Evolutionary conservation across 2,797 vertebrate species (phyloP), one percentile per base, ranked within the genome.

Genomic region (Chiroxiphia lanceolata): DNA sequence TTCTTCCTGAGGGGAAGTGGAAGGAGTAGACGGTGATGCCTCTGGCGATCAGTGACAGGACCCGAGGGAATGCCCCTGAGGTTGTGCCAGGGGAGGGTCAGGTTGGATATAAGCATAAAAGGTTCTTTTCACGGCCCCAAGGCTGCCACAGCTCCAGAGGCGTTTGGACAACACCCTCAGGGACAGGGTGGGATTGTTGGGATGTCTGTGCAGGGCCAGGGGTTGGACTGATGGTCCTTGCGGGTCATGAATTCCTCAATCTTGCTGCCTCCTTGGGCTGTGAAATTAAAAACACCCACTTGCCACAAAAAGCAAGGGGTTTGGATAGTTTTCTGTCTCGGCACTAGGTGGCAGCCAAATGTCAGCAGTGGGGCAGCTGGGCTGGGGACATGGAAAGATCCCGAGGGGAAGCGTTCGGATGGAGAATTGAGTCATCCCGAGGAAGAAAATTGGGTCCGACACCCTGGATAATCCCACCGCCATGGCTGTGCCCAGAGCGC

Each of bases 311-410:
- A 95, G 40, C 29, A 2, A 64, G 17, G 4, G 13, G 26, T 88
- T 40, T 26, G 9, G 56, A 15, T 33, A 5, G 1, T 15, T 60
- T 31, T 27, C 15, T 7, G 22, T 54, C 31, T 15, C 8, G 40
- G 89, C 96, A 34, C 87, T 93, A 97, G 97, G 53, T 97, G 97
- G 95, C 96, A 83, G 54, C 31, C 61, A 29, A 47, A 48, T 2
- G 54, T 83, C 38, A 29, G 83, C 60, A 26, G 70, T 31, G 44
- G 20, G 31, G n/a, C 9, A 27, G 9, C 38, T 1, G 36, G 31
- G 72, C 42, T 4, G 83, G 27, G 14, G 25, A 23, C 40, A 1
- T 3, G 31, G 47, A 10, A 2, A 10, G 21, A 8, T 15, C 1
- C 2, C 14, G 15, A 23, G 64, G 26, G 63, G 51, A 10, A 31